A percentile compares a stretch with the other conserved stretches of the same genome.
These are phyloP conservation scores for Tetramorium simillimum DNA, from an alignment of 1,140 invertebrate species.

Conservation along the genomic window DNA sequence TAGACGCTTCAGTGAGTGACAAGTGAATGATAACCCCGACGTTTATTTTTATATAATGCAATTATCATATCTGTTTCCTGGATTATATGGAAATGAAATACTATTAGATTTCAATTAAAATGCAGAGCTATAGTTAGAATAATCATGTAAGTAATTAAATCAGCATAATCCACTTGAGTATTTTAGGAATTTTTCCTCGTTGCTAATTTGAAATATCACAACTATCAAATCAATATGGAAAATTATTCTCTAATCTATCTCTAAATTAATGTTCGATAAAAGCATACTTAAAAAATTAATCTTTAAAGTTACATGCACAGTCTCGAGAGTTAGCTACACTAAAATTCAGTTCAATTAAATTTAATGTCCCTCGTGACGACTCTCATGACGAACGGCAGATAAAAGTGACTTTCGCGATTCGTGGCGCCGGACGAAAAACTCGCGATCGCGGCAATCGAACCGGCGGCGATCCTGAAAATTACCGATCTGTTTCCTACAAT, in stretches of 20 bases:
- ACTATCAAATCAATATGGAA: background rate
- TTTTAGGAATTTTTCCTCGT: background rate
- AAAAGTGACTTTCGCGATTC: background rate
- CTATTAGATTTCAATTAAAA: background rate
- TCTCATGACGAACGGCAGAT: background rate
- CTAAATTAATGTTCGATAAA: background rate
- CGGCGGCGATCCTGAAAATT: background rate
- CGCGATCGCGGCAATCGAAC: background rate
- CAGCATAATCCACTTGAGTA: background rate
- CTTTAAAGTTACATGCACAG: background rate
- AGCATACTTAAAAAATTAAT: background rate
- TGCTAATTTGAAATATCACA: background rate
- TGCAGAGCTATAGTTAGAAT: background rate
- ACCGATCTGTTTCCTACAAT: background rate
- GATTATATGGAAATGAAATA: background rate
- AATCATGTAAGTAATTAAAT: background rate
- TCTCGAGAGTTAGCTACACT: background rate
- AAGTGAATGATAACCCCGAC: background rate
- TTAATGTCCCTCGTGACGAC: background rate
- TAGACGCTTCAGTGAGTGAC: background rate
- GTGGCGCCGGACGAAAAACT: background rate
- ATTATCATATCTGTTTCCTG: too few relatives aligned
- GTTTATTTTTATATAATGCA: background rate
- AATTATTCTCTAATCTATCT: background rate
- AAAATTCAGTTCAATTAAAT: constrained; percentile 26